Conservation (phyloP, 2,797 vertebrate species). For the Sarcoramphus papa region DNA sequence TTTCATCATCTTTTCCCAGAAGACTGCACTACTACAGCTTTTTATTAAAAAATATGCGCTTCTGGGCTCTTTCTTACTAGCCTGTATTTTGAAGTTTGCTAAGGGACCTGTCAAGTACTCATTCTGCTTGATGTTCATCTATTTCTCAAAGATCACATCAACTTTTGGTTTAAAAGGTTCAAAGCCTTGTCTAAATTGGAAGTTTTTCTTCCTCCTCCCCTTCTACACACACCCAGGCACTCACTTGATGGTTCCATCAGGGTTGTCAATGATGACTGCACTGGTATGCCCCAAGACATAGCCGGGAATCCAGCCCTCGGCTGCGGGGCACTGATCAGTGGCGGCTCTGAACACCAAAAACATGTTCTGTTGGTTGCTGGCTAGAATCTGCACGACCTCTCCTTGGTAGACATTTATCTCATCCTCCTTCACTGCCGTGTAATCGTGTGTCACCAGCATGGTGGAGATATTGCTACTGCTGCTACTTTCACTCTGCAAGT, state of each 20-base stretch:
- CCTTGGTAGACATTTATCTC: slow-evolving; percentile 98
- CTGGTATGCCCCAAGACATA: slow-evolving; percentile 98
- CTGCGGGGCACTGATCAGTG: slow-evolving; percentile 95
- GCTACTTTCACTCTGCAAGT: slow-evolving; percentile 96
- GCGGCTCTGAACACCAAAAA: slow-evolving; percentile 99
- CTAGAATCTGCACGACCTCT: slow-evolving; percentile 98
- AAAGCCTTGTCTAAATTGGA: neutral
- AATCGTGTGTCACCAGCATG: slow-evolving; percentile 99
- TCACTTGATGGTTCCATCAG: slow-evolving; percentile 95
- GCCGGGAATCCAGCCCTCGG: slow-evolving; percentile 99
- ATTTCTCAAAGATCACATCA: neutral
- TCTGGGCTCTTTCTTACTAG: neutral
- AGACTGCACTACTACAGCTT: neutral
- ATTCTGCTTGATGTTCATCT: neutral
- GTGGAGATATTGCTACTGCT: slow-evolving; percentile 99
- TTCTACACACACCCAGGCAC: neutral
- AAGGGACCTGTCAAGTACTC: neutral
- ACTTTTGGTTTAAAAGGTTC: neutral
- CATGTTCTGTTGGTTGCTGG: slow-evolving; percentile 99
- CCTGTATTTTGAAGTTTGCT: neutral
- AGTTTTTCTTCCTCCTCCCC: neutral
- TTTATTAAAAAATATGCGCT: neutral
- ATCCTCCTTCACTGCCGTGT: slow-evolving; percentile 99
- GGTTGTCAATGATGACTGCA: slow-evolving; percentile 84
- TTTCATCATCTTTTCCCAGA: neutral